These are phyloP conservation scores for Eulithis prunata DNA, from an alignment of 2,888 invertebrate species.

Conservation along the genomic window DNA sequence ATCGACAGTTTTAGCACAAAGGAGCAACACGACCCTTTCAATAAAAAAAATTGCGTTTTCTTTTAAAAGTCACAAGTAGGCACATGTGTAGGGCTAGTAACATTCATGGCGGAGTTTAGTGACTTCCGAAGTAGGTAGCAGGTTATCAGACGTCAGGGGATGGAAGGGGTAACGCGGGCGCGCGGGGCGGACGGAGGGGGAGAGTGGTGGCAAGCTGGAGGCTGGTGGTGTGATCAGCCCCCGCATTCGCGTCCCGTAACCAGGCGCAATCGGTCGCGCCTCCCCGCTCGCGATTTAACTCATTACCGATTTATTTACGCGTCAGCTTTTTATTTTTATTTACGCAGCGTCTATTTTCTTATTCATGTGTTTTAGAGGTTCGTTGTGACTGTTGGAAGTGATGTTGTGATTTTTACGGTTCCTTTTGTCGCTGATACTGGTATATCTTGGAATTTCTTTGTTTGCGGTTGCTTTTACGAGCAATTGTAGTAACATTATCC, in stretches of 20 bases:
- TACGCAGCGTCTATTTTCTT: slow-evolving; percentile 54
- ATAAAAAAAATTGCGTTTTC: slow-evolving; percentile 78
- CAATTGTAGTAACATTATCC: not conserved
- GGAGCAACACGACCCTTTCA: slow-evolving; percentile 70
- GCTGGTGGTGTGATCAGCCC: slow-evolving; percentile 65
- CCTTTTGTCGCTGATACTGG: slow-evolving; percentile 42
- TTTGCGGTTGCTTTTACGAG: no score
- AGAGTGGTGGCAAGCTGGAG: slow-evolving; percentile 68
- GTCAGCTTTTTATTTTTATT: slow-evolving; percentile 63
- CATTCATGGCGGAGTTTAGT: slow-evolving; percentile 81
- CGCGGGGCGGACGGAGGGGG: slow-evolving; percentile 45
- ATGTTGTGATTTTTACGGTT: slow-evolving; percentile 69
- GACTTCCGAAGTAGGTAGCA: slow-evolving; percentile 84
- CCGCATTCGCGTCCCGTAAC: slow-evolving; percentile 75
- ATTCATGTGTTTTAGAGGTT: slow-evolving; percentile 64
- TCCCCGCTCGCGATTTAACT: slow-evolving; percentile 51
- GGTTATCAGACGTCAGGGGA: slow-evolving; percentile 76
- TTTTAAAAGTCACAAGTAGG: slow-evolving; percentile 69
- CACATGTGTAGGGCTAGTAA: slow-evolving; percentile 62
- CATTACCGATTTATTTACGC: slow-evolving; percentile 61
- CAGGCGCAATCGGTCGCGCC: slow-evolving; percentile 69
- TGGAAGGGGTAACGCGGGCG: slow-evolving; percentile 51
- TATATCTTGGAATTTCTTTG: slow-evolving; percentile 28
- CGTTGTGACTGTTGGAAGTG: slow-evolving; percentile 74
- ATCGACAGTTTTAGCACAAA: slow-evolving; percentile 69